Evolutionary conservation across 1,140 invertebrate species (phyloP).

Genomic region (Thereuonema tuberculata): DNA sequence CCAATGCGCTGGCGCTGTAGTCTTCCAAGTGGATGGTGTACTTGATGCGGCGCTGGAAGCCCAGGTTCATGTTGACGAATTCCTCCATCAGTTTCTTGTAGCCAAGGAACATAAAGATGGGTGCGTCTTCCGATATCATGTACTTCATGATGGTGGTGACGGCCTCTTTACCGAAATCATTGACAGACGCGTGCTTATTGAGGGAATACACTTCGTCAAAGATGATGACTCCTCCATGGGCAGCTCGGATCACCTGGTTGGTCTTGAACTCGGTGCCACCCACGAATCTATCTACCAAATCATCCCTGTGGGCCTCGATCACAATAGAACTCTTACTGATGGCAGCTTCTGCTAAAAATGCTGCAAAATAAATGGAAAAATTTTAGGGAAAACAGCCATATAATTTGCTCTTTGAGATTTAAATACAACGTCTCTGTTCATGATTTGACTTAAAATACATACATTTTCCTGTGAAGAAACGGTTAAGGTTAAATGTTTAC

Average conservation of each 20-base stretch:
- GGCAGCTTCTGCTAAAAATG: background rate
- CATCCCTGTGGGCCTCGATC: background rate
- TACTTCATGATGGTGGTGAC: conserved; percentile 1
- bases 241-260: background rate
- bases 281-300: background rate
- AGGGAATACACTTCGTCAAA: background rate
- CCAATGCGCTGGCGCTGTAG: background rate
- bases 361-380: background rate
- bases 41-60: background rate
- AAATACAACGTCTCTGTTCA: too few relatives aligned
- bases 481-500: too few relatives aligned
- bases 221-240: too few relatives aligned
- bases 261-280: conserved; percentile 1
- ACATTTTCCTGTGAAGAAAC: too few relatives aligned
- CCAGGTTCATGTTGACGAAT: conserved; percentile 1
- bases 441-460: too few relatives aligned
- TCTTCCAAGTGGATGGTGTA: background rate
- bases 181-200: background rate
- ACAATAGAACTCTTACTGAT: background rate
- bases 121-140: background rate
- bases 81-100: background rate
- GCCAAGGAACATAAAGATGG: conserved; percentile 1
- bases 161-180: background rate
- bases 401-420: too few relatives aligned
- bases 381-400: too few relatives aligned